Base-by-base conservation (phyloP, 2,888 invertebrate species). In the Piscicola geometra region DNA sequence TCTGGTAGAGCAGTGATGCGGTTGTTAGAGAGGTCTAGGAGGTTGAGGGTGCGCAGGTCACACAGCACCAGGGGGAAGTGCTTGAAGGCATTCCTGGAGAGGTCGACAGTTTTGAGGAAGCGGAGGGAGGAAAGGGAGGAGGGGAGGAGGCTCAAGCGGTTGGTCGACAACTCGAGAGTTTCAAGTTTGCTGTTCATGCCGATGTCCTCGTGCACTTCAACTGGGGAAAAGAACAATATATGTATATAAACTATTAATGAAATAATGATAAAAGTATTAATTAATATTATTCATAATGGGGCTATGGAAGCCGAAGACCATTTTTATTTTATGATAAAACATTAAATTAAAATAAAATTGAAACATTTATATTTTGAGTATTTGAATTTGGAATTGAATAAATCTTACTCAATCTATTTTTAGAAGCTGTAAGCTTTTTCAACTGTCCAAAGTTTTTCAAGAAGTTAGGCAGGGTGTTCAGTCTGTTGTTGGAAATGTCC, bases 401-500 rank as follows among this genome's bases (percentile, higher is more conserved):
- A 47, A 47, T 47, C n/a, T 66, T 82, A 87, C 86, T 83, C 77
- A 90, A 81, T 79, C 83, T 85, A 81, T 89, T 89, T 75, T 85
- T 84, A 76, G 86, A 86, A 1, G 89, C 79, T 74, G 86, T 84
- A n/a, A 89, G 81, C 78, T 86, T 86, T 80, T 88, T 89, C 67
- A 89, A 81, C 75, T 85, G 82, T 18, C 80, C 80, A 80, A 88
- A 88, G n/a, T 82, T 81, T 60, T 87, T 87, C 77, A 90, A 87
- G 76, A 85, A 84, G 21, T 84, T 79, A 0, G 89, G 89, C 28
- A 90, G 79, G 12, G 79, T 78, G 15, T 89, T 86, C 81, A 99
- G 90, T 84, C 91, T 92, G 87, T 99, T 99, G 80, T 93, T 91
- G 0, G 96, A 95, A 75, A 99, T 85, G 85, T 99, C 96, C 78